Evolutionary conservation across 1,140 invertebrate species (phyloP).

Genomic region (Grapholita molesta): DNA sequence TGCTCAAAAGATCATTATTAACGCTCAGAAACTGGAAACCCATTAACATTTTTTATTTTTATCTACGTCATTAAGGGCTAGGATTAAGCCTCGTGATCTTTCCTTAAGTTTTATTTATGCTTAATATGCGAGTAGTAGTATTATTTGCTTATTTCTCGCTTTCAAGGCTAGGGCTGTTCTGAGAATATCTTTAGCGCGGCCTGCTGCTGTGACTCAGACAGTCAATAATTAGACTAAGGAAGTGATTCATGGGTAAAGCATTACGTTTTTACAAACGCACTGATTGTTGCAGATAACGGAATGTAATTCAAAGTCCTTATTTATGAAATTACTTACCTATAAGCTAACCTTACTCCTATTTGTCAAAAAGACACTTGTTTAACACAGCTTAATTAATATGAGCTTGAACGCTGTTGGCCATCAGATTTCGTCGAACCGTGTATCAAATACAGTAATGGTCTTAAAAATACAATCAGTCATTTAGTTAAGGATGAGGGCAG

Average conservation of each 20-base stretch:
- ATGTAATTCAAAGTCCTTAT: neutral
- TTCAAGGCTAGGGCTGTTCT: constrained; percentile 69
- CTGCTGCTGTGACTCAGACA: constrained; percentile 62
- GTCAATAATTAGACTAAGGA: neutral
- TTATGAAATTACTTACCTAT: neutral
- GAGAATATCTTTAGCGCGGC: constrained; percentile 66
- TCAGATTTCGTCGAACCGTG: too few relatives aligned
- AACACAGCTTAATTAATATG: too few relatives aligned
- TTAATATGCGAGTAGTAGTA: constrained; percentile 30
- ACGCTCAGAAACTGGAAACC: constrained; percentile 2
- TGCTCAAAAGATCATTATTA: neutral
- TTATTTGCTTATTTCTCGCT: constrained; percentile 34
- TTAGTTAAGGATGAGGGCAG: too few relatives aligned
- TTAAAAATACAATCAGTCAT: too few relatives aligned
- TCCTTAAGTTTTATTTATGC: neutral
- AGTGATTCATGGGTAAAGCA: constrained; percentile 44
- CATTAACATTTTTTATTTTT: constrained; percentile 6
- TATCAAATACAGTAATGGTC: too few relatives aligned
- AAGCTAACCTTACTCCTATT: neutral
- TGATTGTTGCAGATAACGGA: constrained; percentile 61
- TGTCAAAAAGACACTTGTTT: too few relatives aligned
- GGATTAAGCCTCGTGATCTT: neutral
- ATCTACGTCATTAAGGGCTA: neutral
- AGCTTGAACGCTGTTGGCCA: too few relatives aligned
- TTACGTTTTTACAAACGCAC: constrained; percentile 36